Evolutionary conservation across 2,888 invertebrate species (phyloP).

Genomic region (Laspeyria flexula): DNA sequence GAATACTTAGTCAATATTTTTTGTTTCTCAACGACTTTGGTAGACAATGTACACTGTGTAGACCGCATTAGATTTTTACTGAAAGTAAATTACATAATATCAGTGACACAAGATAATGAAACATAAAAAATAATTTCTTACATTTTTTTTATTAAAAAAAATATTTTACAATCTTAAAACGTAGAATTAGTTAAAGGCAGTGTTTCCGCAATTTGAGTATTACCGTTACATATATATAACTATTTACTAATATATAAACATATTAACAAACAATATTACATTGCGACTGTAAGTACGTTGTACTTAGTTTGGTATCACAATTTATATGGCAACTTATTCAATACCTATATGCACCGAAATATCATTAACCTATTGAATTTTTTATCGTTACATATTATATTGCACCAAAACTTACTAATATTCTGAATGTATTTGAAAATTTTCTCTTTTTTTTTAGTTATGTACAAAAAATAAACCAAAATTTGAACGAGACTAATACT

Average conservation of each 20-base stretch:
- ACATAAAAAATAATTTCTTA: background rate
- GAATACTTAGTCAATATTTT: too few relatives aligned
- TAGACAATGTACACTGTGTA: too few relatives aligned
- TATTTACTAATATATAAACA: slow-evolving; percentile 46
- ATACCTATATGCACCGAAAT: slow-evolving; percentile 31
- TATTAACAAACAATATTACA: slow-evolving; percentile 45
- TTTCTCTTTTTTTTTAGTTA: background rate
- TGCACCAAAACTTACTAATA: background rate
- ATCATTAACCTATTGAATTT: background rate
- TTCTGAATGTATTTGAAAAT: too few relatives aligned
- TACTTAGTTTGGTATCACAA: slow-evolving; percentile 79
- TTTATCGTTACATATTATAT: background rate
- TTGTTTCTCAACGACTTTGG: too few relatives aligned
- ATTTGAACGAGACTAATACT: too few relatives aligned
- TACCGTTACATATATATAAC: slow-evolving; percentile 53
- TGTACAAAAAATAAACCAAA: too few relatives aligned
- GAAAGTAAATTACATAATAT: too few relatives aligned
- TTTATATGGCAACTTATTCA: slow-evolving; percentile 71
- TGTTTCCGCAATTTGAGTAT: slow-evolving; percentile 80
- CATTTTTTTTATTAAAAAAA: slow-evolving; percentile 57
- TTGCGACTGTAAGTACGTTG: slow-evolving; percentile 47
- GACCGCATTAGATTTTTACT: too few relatives aligned
- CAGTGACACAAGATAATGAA: too few relatives aligned
- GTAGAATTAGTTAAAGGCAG: slow-evolving; percentile 80
- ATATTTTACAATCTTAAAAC: slow-evolving; percentile 66